Percentiles rank a stretch among this genome's conserved stretches.
These are phyloP conservation scores for Stenchaetothrips biformis DNA, from an alignment of 2,888 invertebrate species.

Conservation along the genomic window DNA sequence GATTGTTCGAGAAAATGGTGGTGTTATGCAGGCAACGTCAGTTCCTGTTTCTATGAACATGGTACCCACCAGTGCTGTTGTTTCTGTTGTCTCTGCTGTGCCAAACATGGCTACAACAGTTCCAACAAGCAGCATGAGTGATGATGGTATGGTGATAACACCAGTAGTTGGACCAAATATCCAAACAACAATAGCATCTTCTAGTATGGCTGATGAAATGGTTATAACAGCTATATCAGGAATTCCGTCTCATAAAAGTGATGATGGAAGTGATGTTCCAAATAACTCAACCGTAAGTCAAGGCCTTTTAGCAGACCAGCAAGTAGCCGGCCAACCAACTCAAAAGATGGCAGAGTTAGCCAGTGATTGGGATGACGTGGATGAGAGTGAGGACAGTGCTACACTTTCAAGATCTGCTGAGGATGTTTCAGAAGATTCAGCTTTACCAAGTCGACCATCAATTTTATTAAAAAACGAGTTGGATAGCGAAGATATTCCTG, in stretches of 20 bases:
- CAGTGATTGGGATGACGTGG: slow-evolving; percentile 2
- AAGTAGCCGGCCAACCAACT: neutral
- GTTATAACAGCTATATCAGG: neutral
- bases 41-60: slow-evolving; percentile 15
- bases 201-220: neutral
- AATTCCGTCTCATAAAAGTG: neutral
- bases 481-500: neutral
- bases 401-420: neutral
- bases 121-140: neutral
- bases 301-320: neutral
- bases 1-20: neutral
- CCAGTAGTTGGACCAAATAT: neutral
- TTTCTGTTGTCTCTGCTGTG: slow-evolving; percentile 12
- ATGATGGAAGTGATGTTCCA: neutral
- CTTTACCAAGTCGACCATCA: neutral
- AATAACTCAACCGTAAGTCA: neutral
- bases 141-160: neutral
- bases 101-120: neutral
- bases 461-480: neutral
- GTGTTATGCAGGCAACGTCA: neutral
- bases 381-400: neutral
- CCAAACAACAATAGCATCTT: neutral
- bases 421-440: neutral
- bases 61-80: slow-evolving; percentile 1
- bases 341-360: slow-evolving; percentile 13